Conservation (phyloP, 2,797 vertebrate species). For the Buphagus erythrorhynchus region DNA sequence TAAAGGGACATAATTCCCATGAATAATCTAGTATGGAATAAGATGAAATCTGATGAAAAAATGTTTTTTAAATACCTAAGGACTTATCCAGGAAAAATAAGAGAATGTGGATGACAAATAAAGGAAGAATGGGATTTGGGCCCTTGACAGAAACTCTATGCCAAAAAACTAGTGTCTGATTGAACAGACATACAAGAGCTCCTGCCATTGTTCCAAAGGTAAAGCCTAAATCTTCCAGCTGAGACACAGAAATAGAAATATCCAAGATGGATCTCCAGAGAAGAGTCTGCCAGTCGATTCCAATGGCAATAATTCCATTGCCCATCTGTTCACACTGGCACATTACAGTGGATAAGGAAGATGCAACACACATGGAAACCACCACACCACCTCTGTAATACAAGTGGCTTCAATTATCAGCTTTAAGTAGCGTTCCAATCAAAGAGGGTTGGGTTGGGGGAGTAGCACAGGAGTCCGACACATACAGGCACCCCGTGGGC, state of each 20-base stretch:
- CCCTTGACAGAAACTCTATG: background rate
- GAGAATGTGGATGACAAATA: conserved; percentile 23
- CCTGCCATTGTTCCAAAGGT: background rate
- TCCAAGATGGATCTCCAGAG: conserved; percentile 13
- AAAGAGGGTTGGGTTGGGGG: background rate
- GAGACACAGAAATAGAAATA: background rate
- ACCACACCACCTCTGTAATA: background rate
- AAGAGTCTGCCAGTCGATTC: background rate
- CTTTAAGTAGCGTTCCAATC: background rate
- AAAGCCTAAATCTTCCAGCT: background rate
- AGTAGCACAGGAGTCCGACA: conserved; percentile 44
- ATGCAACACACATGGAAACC: background rate
- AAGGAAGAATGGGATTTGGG: background rate
- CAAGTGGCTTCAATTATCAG: background rate
- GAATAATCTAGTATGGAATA: conserved; percentile 18
- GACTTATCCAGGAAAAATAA: conserved; percentile 36
- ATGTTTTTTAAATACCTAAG: conserved; percentile 21
- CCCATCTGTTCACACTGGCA: background rate
- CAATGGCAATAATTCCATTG: background rate
- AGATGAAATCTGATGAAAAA: conserved; percentile 45
- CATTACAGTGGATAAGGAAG: background rate
- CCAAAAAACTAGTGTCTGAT: background rate
- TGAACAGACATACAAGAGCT: conserved; percentile 16
- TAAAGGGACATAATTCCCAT: conserved; percentile 69
- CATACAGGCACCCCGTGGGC: conserved; percentile 94